These are phyloP conservation scores for Dreissena rostriformis DNA, from an alignment of 1,140 invertebrate species.

Conservation along the genomic window DNA sequence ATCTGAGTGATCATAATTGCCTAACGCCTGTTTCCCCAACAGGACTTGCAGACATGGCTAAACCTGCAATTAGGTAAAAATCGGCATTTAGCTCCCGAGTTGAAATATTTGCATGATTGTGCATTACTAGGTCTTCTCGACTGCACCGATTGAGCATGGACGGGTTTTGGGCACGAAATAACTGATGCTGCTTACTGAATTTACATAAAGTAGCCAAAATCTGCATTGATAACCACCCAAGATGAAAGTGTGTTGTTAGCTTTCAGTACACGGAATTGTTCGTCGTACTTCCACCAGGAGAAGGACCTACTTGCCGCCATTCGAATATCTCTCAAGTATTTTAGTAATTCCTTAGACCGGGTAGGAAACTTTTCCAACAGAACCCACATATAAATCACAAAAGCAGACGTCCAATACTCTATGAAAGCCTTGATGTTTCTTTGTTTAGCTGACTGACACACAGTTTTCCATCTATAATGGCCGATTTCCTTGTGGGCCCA, in stretches of 20 bases:
- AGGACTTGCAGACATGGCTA: too few species aligned
- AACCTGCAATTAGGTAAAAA: too few species aligned
- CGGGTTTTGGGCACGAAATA: too few species aligned
- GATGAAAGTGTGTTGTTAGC: not conserved
- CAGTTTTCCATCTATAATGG: too few species aligned
- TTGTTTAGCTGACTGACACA: too few species aligned
- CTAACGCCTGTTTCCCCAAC: too few species aligned
- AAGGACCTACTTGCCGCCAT: constrained; percentile 3
- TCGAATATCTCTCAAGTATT: constrained; percentile 13
- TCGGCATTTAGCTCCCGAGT: too few species aligned
- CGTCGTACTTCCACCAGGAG: constrained; percentile 9
- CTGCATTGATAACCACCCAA: constrained; percentile 7
- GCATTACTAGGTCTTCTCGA: too few species aligned
- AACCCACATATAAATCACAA: constrained; percentile 1
- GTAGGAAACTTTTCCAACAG: not conserved
- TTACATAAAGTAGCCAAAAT: not conserved
- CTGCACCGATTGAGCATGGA: too few species aligned
- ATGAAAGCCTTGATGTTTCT: not conserved
- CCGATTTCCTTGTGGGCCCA: too few species aligned
- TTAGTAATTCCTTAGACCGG: constrained; percentile 5
- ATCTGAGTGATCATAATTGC: too few species aligned
- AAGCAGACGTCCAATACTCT: constrained; percentile 14
- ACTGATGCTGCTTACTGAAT: not conserved
- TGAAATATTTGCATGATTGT: too few species aligned
- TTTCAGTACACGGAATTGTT: constrained; percentile 3